phyloP scores from a whole-genome alignment of 1,140 invertebrate species.

The Papilio dardanus region DNA sequence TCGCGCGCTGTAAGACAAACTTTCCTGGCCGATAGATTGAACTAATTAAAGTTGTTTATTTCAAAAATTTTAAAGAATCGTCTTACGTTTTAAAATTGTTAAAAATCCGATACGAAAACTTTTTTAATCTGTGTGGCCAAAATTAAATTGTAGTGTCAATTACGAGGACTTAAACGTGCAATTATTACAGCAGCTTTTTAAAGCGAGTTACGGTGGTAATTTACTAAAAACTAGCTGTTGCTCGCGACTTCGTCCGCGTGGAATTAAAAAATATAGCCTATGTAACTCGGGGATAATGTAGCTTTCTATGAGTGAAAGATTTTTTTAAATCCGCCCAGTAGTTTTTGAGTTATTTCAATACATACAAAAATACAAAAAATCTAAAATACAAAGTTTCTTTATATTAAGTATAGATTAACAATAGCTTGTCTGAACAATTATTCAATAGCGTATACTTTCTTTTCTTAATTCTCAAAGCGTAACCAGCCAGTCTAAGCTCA shows the following conservation, averaged over 20 bases:
- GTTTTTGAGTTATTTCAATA: too few species aligned
- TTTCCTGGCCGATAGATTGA: not conserved
- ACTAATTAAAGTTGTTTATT: too few species aligned
- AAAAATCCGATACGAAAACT: not conserved
- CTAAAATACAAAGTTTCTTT: too few species aligned
- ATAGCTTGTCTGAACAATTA: not conserved
- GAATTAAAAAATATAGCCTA: too few species aligned
- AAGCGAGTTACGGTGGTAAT: not conserved
- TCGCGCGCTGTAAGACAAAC: slow-evolving; percentile 10
- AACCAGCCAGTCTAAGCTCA: slow-evolving; percentile 31
- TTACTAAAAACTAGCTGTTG: too few species aligned
- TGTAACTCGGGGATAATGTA: too few species aligned
- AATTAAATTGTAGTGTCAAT: not conserved
- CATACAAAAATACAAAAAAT: too few species aligned
- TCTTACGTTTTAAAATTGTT: not conserved
- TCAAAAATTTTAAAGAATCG: not conserved
- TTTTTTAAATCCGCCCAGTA: too few species aligned
- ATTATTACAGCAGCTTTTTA: too few species aligned
- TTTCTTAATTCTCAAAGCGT: slow-evolving; percentile 7
- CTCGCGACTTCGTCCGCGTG: too few species aligned
- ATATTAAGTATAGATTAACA: not conserved
- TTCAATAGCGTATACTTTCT: slow-evolving; percentile 23
- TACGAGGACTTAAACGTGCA: not conserved
- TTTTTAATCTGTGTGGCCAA: not conserved
- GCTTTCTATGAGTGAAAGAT: too few species aligned